phyloP scores from a whole-genome alignment of 2,797 vertebrate species.

The Florisuga fusca region DNA sequence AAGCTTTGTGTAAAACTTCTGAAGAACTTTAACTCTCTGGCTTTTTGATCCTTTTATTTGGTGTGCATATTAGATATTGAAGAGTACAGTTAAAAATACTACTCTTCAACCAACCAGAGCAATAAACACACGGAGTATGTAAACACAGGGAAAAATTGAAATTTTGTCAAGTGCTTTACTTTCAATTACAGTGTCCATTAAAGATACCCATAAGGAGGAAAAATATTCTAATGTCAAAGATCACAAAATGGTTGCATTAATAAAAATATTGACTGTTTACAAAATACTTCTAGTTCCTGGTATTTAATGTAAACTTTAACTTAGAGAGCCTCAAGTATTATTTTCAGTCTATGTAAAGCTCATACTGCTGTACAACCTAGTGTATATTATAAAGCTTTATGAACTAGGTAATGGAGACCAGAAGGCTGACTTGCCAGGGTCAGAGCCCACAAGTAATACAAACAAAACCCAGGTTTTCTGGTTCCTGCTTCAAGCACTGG shows the following conservation, averaged over 20 bases:
- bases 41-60: not conserved
- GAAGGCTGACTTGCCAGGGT: slow-evolving; percentile 30
- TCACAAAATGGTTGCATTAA: not conserved
- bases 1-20: not conserved
- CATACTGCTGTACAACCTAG: not conserved
- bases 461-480: slow-evolving; percentile 44
- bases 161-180: not conserved
- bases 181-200: not conserved
- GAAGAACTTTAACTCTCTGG: not conserved
- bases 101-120: not conserved
- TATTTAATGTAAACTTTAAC: not conserved
- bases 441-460: not conserved
- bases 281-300: not conserved
- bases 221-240: not conserved
- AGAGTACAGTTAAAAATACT: not conserved
- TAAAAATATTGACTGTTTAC: not conserved
- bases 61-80: not conserved
- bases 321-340: not conserved
- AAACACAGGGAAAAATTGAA: not conserved
- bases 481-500: slow-evolving; percentile 39
- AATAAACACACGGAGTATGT: not conserved
- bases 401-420: slow-evolving; percentile 11
- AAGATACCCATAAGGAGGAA: not conserved
- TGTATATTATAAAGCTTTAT: slow-evolving; percentile 23
- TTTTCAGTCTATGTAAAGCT: not conserved